Evolutionary conservation across 2,888 invertebrate species (phyloP).

Genomic region (Macrophya annulata): DNA sequence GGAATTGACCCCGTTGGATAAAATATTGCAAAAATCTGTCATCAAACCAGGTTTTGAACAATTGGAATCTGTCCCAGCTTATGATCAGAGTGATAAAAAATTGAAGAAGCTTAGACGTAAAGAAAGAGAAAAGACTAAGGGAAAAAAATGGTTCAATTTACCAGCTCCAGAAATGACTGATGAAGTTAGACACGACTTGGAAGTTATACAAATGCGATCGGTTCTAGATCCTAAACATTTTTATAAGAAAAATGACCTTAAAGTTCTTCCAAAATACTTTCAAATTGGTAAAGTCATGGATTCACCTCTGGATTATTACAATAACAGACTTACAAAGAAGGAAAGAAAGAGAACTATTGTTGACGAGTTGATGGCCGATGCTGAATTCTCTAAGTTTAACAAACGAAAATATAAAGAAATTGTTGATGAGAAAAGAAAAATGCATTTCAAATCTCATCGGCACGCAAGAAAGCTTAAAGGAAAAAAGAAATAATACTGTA

Average conservation of each 20-base stretch:
- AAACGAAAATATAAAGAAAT: constrained; percentile 91
- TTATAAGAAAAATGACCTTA: constrained; percentile 95
- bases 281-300: constrained; percentile 92
- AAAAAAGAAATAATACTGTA: constrained; percentile 81
- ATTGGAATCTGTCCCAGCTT: constrained; percentile 83
- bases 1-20: constrained; percentile 78
- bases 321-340: constrained; percentile 90
- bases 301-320: constrained; percentile 93
- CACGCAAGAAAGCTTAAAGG: constrained; percentile 88
- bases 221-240: constrained; percentile 95
- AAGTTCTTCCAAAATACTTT: constrained; percentile 95
- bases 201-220: constrained; percentile 95
- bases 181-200: constrained; percentile 92
- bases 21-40: constrained; percentile 84
- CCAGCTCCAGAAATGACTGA: constrained; percentile 94
- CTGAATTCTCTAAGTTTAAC: constrained; percentile 90
- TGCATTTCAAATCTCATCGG: constrained; percentile 85
- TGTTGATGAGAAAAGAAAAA: constrained; percentile 86
- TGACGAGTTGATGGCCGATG: constrained; percentile 95
- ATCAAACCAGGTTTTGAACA: constrained; percentile 86
- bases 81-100: constrained; percentile 82
- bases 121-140: constrained; percentile 91
- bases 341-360: constrained; percentile 94
- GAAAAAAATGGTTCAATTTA: constrained; percentile 94
- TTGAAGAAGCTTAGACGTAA: constrained; percentile 83